A percentile compares a stretch with the other conserved stretches of the same genome.
Conservation (phyloP, 2,888 invertebrate genomes). For the Pristionchus arcanus region DNA sequence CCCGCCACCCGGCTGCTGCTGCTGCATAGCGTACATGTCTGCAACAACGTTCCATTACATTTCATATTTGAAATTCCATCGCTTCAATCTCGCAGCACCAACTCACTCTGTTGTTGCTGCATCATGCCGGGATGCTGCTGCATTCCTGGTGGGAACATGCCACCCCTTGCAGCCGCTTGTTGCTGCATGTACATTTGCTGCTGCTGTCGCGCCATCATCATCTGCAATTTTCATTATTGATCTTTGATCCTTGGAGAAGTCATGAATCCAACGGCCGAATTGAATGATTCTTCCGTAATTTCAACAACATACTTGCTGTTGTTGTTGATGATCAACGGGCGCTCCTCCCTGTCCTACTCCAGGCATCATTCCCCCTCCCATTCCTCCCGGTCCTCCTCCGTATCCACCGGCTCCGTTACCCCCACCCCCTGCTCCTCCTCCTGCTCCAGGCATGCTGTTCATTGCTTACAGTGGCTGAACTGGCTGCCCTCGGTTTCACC, state of each 20-base stretch:
- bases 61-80: no score
- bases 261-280: not conserved
- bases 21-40: slow-evolving; percentile 37
- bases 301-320: not conserved
- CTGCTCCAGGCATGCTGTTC: slow-evolving; percentile 38
- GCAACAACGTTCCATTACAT: no score
- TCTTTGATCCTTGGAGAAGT: not conserved
- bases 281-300: no score
- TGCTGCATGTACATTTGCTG: slow-evolving; percentile 22
- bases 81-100: not conserved
- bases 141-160: not conserved
- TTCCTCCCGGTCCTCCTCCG: slow-evolving; percentile 14
- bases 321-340: slow-evolving; percentile 31
- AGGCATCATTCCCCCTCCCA: not conserved
- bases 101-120: slow-evolving; percentile 19
- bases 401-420: not conserved
- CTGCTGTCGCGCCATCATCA: slow-evolving; percentile 33
- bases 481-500: slow-evolving; percentile 41
- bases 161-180: not conserved
- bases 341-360: not conserved
- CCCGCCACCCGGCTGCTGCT: not conserved
- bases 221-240: not conserved
- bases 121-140: slow-evolving; percentile 21
- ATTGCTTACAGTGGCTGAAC: not conserved
- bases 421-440: not conserved